Evolutionary conservation across 1,140 invertebrate genomes (phyloP).

Genomic region (Orchestia grillus): DNA sequence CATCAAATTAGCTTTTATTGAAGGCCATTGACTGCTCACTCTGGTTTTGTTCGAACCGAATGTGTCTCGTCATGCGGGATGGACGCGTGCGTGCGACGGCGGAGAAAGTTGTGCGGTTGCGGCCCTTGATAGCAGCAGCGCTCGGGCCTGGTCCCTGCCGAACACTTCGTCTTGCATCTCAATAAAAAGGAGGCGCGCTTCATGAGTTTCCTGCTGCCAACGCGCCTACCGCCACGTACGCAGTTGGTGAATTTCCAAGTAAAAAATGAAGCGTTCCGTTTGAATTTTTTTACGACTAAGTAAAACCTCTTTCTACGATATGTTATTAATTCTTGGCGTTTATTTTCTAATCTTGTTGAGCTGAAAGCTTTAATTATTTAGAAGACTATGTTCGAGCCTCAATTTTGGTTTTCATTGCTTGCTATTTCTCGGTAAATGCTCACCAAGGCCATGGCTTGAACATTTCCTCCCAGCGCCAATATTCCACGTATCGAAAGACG

Average conservation of each 20-base stretch:
- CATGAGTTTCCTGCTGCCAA: not conserved
- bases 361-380: too few relatives aligned
- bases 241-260: not conserved
- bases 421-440: not conserved
- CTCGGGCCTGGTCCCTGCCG: not conserved
- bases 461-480: not conserved
- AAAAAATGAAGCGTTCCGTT: too few relatives aligned
- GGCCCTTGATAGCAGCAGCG: not conserved
- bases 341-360: too few relatives aligned
- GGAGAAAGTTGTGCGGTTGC: not conserved
- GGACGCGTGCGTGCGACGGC: not conserved
- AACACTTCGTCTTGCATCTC: not conserved
- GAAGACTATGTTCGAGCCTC: too few relatives aligned
- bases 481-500: not conserved
- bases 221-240: not conserved
- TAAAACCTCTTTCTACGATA: too few relatives aligned
- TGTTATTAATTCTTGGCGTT: too few relatives aligned
- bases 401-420: too few relatives aligned
- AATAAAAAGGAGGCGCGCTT: not conserved
- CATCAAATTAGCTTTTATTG: not conserved
- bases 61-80: constrained; percentile 5
- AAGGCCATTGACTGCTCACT: constrained; percentile 6
- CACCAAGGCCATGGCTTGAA: not conserved
- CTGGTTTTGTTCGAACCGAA: not conserved
- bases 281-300: too few relatives aligned